Conservation (phyloP, 2,113 vertebrate genomes). For the Pithys albifrons region DNA sequence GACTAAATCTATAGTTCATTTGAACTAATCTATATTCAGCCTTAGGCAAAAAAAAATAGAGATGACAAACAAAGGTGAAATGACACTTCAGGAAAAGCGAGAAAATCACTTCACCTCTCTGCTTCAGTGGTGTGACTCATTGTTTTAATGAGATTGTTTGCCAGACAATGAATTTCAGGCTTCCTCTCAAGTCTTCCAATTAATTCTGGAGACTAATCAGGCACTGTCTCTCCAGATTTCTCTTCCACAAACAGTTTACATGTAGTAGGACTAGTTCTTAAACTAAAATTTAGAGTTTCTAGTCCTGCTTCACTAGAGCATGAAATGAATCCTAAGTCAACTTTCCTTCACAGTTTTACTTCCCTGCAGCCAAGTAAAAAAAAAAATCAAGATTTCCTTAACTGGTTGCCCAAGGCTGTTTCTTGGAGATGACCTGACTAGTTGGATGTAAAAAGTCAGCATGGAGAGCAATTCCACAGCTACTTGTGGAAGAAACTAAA, state of each 20-base stretch:
- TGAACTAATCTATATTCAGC: background rate
- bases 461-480: background rate
- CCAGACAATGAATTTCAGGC: slow-evolving; percentile 20
- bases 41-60: background rate
- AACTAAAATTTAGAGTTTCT: background rate
- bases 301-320: background rate
- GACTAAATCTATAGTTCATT: background rate
- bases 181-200: slow-evolving; percentile 28
- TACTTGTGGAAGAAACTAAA: background rate
- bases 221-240: background rate
- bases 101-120: background rate
- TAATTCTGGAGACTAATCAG: slow-evolving; percentile 34
- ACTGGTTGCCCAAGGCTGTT: background rate
- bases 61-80: slow-evolving; percentile 7
- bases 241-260: background rate
- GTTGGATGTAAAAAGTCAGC: background rate
- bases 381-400: background rate
- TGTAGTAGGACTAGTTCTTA: background rate
- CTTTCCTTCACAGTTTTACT: background rate
- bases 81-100: background rate
- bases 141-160: slow-evolving; percentile 43
- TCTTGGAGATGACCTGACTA: background rate
- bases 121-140: background rate
- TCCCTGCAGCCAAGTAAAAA: background rate
- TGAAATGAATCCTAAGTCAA: background rate